These are phyloP conservation scores for Lonchura striata DNA, from an alignment of 2,113 vertebrate genomes.

Conservation along the genomic window DNA sequence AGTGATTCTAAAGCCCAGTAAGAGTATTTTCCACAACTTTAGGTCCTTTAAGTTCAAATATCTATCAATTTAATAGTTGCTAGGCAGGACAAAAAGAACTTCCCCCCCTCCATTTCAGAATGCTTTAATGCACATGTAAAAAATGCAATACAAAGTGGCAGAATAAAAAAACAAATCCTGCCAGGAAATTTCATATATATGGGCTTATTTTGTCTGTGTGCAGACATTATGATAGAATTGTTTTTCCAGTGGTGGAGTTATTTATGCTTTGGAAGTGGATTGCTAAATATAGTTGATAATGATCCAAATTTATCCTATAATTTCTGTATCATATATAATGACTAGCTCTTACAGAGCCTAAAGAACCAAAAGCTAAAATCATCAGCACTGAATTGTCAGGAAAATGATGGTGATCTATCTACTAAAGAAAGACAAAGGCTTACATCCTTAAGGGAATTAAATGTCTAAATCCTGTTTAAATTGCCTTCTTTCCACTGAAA, in stretches of 20 bases:
- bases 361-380: neutral
- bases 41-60: neutral
- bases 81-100: neutral
- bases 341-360: neutral
- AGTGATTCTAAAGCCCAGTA: neutral
- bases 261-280: neutral
- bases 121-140: neutral
- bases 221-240: neutral
- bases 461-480: neutral
- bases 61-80: neutral
- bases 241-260: neutral
- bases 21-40: neutral
- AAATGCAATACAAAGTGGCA: neutral
- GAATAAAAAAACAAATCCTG: neutral
- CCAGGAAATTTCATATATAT: neutral
- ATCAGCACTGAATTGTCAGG: neutral
- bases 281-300: neutral
- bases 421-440: neutral
- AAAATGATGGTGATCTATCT: neutral
- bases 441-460: neutral
- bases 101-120: neutral
- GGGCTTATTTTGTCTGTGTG: neutral
- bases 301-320: neutral
- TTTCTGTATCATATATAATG: neutral
- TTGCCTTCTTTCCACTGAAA: conserved; percentile 15